These are phyloP conservation scores for Cyclopterus lumpus DNA, from an alignment of 2,797 vertebrate species.

Conservation along the genomic window DNA sequence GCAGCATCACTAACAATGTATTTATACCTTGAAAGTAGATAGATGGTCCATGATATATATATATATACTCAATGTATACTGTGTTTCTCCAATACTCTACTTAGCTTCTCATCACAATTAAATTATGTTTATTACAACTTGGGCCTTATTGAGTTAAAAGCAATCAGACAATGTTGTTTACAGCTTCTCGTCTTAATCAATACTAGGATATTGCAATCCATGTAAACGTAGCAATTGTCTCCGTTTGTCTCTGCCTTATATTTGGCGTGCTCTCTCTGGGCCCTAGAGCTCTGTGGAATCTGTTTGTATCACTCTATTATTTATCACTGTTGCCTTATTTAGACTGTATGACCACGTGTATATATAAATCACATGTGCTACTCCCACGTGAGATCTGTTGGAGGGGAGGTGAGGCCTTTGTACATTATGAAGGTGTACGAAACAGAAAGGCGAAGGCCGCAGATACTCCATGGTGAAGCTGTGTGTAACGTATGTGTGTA, in stretches of 20 bases:
- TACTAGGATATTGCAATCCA: conserved; percentile 1
- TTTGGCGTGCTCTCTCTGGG: conserved; percentile 1
- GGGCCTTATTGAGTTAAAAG: not conserved
- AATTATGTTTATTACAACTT: conserved; percentile 9
- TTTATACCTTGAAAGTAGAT: conserved; percentile 6
- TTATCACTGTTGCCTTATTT: conserved; percentile 69
- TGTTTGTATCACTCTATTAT: conserved; percentile 68
- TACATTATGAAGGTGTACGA: conserved; percentile 1
- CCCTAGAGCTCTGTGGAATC: conserved; percentile 27
- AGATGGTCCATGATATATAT: conserved; percentile 29
- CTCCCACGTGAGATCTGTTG: conserved; percentile 38
- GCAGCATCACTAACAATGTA: conserved; percentile 1
- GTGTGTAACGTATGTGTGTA: not conserved
- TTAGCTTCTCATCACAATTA: not conserved
- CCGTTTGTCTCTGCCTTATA: not conserved
- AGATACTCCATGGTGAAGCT: not conserved
- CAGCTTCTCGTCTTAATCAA: conserved; percentile 5
- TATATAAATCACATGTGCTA: conserved; percentile 49
- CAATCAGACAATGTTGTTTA: conserved; percentile 17
- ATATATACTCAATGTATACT: not conserved
- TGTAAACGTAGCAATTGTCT: conserved; percentile 5
- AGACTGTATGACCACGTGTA: conserved; percentile 49
- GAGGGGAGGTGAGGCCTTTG: conserved; percentile 20
- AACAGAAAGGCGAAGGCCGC: conserved; percentile 10
- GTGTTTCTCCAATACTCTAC: not conserved